These are phyloP conservation scores for Drosophila dives DNA, from an alignment of 2,888 invertebrate genomes.

Conservation along the genomic window DNA sequence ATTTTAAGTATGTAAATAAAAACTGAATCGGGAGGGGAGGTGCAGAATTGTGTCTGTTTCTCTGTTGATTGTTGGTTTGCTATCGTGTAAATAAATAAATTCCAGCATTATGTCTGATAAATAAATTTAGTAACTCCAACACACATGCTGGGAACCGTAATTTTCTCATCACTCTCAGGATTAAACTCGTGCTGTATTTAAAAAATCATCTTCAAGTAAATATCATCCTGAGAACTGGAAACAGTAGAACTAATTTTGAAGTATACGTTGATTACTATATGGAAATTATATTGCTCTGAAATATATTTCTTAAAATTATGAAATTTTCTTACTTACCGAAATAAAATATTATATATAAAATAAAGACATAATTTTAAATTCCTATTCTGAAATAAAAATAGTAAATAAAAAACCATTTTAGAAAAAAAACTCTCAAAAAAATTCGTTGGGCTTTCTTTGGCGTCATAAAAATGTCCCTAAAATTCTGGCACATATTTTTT, in stretches of 20 bases:
- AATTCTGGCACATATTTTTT: too few species aligned
- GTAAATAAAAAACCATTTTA: too few species aligned
- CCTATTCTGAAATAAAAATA: accelerated
- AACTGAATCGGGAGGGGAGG: neutral
- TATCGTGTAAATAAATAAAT: neutral
- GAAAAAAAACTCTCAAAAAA: too few species aligned
- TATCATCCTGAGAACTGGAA: neutral
- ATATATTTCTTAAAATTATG: neutral
- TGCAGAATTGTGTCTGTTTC: neutral
- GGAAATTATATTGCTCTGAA: neutral
- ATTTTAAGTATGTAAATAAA: neutral
- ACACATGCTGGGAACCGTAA: neutral
- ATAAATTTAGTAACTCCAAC: neutral
- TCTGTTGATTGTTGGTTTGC: neutral
- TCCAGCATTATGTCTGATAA: neutral
- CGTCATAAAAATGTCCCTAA: too few species aligned
- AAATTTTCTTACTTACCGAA: neutral
- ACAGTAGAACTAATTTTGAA: neutral
- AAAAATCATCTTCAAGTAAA: neutral
- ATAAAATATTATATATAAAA: neutral
- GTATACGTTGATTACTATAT: neutral
- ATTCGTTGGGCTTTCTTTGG: too few species aligned
- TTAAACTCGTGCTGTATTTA: neutral
- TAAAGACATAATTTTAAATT: neutral
- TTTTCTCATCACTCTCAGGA: neutral